Evolutionary conservation across 2,888 invertebrate genomes (phyloP).

Genomic region (Monochamus alternatus): DNA sequence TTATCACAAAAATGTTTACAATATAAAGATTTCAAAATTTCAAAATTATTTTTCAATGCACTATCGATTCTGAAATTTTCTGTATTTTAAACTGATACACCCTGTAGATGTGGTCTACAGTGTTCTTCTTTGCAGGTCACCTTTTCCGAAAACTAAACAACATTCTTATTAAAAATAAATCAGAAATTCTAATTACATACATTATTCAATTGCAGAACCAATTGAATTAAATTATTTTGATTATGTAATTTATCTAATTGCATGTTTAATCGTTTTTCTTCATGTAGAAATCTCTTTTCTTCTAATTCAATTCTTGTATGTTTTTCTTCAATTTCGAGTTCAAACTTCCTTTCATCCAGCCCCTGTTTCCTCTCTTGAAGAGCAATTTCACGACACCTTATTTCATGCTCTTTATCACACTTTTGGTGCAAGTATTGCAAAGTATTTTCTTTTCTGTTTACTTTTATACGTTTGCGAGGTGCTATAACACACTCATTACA

Average conservation of each 20-base stretch:
- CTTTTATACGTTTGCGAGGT: too few species aligned
- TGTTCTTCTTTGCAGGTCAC: too few species aligned
- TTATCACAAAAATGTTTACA: too few species aligned
- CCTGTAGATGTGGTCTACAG: background rate
- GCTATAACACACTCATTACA: too few species aligned
- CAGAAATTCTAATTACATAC: background rate
- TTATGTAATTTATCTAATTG: slow-evolving; percentile 29
- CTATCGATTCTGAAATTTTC: too few species aligned
- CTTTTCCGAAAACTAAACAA: too few species aligned
- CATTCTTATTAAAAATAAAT: too few species aligned
- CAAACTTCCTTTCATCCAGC: slow-evolving; percentile 26
- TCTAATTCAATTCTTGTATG: slow-evolving; percentile 25
- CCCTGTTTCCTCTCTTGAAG: slow-evolving; percentile 34
- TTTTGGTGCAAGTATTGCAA: slow-evolving; percentile 12
- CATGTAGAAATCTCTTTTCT: slow-evolving; percentile 18
- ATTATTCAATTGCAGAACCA: background rate
- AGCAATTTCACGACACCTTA: slow-evolving; percentile 25
- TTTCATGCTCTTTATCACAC: slow-evolving; percentile 30
- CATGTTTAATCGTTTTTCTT: slow-evolving; percentile 26
- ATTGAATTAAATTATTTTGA: slow-evolving; percentile 26
- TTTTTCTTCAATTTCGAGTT: slow-evolving; percentile 30
- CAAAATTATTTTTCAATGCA: background rate
- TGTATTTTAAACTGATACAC: too few species aligned
- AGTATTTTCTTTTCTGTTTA: slow-evolving; percentile 6
- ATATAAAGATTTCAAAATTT: too few species aligned